A percentile compares a stretch with the other conserved stretches of the same genome.
Conservation (phyloP, 2,888 invertebrate species). For the Punctoribates punctum region DNA sequence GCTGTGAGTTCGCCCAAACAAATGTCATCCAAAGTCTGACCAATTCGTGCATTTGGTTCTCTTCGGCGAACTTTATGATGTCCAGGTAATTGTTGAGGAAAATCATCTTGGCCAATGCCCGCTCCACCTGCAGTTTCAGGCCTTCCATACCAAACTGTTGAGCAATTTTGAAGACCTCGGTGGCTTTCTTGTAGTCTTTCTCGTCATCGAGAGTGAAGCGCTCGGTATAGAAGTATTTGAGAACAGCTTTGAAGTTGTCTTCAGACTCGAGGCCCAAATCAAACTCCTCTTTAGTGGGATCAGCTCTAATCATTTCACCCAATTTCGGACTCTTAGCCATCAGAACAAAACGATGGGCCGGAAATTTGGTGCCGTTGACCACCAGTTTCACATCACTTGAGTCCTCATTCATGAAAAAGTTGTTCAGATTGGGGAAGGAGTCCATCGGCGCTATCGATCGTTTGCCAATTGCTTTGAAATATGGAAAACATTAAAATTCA, state of each 20-base stretch:
- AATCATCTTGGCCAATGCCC: too few species aligned
- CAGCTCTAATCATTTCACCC: conserved; percentile 12
- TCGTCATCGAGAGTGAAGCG: conserved; percentile 6
- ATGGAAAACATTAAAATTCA: too few species aligned
- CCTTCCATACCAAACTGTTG: background rate
- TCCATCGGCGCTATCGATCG: background rate
- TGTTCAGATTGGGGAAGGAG: conserved; percentile 1
- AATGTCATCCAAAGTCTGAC: background rate
- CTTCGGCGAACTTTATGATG: background rate
- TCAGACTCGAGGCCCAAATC: background rate
- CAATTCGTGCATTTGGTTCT: background rate
- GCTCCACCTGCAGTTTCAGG: too few species aligned
- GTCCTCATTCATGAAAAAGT: background rate
- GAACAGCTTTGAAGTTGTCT: conserved; percentile 26
- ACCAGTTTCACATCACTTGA: conserved; percentile 21
- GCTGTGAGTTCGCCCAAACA: background rate
- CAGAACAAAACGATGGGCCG: conserved; percentile 12
- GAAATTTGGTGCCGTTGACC: background rate
- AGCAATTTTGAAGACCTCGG: background rate
- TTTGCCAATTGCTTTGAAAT: too few species aligned
- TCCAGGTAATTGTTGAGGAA: background rate
- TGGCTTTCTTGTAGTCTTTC: background rate
- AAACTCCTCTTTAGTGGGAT: background rate
- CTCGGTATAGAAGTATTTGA: conserved; percentile 24
- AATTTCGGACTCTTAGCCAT: conserved; percentile 24